These are phyloP conservation scores for Hyppa rectilinea DNA, from an alignment of 2,888 invertebrate genomes.

Conservation along the genomic window DNA sequence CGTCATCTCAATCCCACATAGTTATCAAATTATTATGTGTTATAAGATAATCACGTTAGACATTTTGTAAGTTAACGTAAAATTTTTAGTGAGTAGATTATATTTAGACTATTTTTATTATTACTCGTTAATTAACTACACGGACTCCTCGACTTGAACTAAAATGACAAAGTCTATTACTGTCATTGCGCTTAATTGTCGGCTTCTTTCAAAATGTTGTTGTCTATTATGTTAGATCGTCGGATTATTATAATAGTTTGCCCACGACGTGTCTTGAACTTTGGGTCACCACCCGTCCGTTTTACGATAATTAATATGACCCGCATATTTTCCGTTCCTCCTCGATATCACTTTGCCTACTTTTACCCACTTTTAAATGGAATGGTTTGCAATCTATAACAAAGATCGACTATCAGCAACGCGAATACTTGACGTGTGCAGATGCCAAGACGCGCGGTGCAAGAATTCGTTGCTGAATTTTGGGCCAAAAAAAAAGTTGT, in stretches of 20 bases:
- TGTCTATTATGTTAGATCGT: background rate
- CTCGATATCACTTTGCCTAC: background rate
- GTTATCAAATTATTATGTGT: conserved; percentile 57
- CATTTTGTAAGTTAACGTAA: conserved; percentile 47
- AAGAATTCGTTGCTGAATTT: too few relatives aligned
- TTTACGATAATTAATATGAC: background rate
- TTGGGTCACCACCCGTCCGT: background rate
- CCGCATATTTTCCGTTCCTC: background rate
- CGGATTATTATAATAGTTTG: background rate
- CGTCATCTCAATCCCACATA: conserved; percentile 17
- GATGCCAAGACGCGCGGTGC: too few relatives aligned
- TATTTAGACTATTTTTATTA: conserved; percentile 48
- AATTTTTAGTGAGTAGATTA: conserved; percentile 58
- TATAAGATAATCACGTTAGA: conserved; percentile 45
- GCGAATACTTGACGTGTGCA: too few relatives aligned
- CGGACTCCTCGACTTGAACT: conserved; percentile 32
- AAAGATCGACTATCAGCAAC: background rate
- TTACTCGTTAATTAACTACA: conserved; percentile 28
- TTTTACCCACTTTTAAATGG: background rate
- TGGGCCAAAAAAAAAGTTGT: too few relatives aligned
- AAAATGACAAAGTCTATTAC: background rate
- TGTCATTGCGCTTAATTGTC: too few relatives aligned
- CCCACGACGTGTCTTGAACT: background rate
- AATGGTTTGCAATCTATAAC: background rate
- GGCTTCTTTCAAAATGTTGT: background rate